Evolutionary conservation across 1,140 invertebrate species (phyloP), one percentile per base, ranked within the genome.

Genomic region (Orius insidiosus): DNA sequence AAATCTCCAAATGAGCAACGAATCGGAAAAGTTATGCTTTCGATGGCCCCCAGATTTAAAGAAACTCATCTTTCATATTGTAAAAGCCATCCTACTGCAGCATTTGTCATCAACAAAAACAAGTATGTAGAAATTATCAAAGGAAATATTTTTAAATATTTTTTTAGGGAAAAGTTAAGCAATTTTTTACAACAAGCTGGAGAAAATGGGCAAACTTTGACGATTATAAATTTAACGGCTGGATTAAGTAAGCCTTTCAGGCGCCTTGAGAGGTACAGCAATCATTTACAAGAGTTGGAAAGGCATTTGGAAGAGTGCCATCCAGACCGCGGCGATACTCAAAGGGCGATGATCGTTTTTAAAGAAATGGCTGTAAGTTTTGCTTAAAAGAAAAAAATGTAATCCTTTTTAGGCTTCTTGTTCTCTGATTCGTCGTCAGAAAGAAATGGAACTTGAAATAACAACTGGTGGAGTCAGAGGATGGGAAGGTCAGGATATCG

Each of bases 371-470:
- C 85, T 49, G 87, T 93, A 67, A 74, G 76, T 74, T 46, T 41
- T 19, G n/a, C 10, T 41, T 16, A 41, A 15, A 3, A 41, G 18
- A 41, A 44, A 11, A 47, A 24, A 9, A 18, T 40, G 6, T 48
- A 32, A 10, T 19, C 24, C 53, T 48, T 53, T 52, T 55, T 58
- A 92, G 87, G 78, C 82, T 59, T 72, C 74, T 32, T 95, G 89
- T 64, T 74, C 79, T 45, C 75, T 79, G 18, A 75, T 83, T 15
- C 68, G 93, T 40, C 78, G 90, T n/a, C 86, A 95, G 59, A 94
- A 93, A 63, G 93, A 98, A 68, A 69, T 95, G 56, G 93, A 97
- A 54, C 65, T 95, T 35, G 92, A 97, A 67, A 85, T 98, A 33
- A 68, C 98, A 51, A 86, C 80, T 1, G 87, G 87, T 4, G 81